Evolutionary conservation across 2,113 vertebrate genomes (phyloP).

Genomic region (Prinia subflava): DNA sequence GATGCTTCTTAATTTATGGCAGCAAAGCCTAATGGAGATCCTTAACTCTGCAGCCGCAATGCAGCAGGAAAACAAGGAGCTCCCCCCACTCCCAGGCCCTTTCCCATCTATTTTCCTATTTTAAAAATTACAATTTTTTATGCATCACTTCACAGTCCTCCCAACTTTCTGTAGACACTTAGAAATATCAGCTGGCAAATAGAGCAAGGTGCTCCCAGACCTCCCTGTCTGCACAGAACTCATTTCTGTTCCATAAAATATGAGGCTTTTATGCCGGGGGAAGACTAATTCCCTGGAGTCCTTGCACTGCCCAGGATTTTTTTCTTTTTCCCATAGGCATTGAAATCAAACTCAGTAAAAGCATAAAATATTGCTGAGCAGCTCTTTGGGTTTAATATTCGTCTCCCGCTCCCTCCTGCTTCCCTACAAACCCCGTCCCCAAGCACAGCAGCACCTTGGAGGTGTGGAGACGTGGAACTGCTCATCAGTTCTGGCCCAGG

Average conservation of each 20-base stretch:
- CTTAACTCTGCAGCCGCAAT: neutral
- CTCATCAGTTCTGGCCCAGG: neutral
- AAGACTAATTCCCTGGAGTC: neutral
- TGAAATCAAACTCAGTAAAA: neutral
- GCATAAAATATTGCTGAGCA: neutral
- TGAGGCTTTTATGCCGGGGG: neutral
- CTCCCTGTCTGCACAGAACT: neutral
- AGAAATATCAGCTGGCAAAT: neutral
- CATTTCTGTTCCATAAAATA: neutral
- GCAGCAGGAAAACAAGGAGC: neutral
- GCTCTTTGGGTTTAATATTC: neutral
- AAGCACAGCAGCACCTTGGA: neutral
- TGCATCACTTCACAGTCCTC: neutral
- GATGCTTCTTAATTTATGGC: neutral
- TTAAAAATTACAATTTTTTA: neutral
- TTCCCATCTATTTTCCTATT: neutral
- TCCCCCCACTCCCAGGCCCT: neutral
- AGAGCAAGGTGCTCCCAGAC: neutral
- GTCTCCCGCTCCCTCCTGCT: neutral
- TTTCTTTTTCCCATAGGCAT: neutral
- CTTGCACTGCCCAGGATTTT: neutral
- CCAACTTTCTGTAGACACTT: neutral
- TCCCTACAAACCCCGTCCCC: fast-evolving
- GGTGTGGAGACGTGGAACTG: neutral
- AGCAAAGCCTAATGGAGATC: neutral